Conservation (phyloP, 2,888 invertebrate genomes). For the Tenthredo notha region DNA sequence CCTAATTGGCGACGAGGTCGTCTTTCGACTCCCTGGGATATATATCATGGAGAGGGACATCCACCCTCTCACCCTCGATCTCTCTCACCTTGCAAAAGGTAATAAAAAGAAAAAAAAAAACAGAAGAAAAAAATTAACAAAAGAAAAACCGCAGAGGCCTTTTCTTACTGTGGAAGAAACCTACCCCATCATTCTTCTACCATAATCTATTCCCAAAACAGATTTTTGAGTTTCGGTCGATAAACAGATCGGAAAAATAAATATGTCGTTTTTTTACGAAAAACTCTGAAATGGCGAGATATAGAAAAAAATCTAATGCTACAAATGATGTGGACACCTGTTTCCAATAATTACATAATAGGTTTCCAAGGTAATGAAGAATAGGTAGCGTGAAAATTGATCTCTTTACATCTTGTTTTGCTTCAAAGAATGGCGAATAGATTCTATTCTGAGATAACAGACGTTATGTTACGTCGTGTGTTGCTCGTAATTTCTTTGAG, state of each 20-base stretch:
- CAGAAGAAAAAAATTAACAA: background rate
- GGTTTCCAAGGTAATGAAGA: too few species aligned
- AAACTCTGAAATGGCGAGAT: too few species aligned
- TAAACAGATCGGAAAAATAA: too few species aligned
- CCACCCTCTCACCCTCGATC: background rate
- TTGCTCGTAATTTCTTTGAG: background rate
- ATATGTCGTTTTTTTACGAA: too few species aligned
- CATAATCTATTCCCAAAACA: background rate
- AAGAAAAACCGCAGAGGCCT: background rate
- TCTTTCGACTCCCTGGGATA: background rate
- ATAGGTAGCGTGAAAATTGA: background rate
- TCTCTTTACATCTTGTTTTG: background rate
- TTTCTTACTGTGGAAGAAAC: background rate
- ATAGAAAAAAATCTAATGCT: too few species aligned
- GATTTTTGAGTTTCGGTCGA: background rate
- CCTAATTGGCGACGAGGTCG: slow-evolving; percentile 44
- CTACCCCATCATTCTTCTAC: background rate
- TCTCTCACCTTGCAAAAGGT: background rate
- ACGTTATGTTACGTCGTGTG: background rate
- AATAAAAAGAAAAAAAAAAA: background rate
- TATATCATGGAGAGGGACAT: slow-evolving; percentile 17
- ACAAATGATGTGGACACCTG: too few species aligned
- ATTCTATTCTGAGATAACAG: background rate
- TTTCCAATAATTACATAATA: too few species aligned
- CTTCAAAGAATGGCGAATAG: background rate